Base-by-base conservation (phyloP, 53 echinoderm and acorn worm species). In the Echinometra lucunter region DNA sequence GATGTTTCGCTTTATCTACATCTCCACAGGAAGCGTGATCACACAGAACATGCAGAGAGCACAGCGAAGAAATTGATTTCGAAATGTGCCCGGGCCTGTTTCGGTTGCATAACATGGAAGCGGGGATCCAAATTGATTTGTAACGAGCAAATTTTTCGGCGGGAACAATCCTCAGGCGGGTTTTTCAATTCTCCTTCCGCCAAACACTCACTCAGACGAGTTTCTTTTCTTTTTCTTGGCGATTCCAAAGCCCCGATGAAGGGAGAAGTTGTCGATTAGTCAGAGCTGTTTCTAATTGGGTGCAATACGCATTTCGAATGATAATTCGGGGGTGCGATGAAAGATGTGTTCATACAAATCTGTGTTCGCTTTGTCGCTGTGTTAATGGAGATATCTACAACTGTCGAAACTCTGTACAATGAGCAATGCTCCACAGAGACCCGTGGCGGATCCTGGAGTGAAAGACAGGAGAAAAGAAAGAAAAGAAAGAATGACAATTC, bases 351-450 rank as follows among this genome's bases (percentile, higher is more conserved):
- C 72, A 92, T 92, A 92, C 30, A 70, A 92, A 67, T 92, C 92
- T 90, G 90, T 60, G 63, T 90, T 90, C 35, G 66, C n/a, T 90
- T 90, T 66, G 90, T 45, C 25, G 58, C 40, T 70, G 45, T 57
- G 92, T 67, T 92, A 92, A 92, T 92, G 72, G 72, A 92, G 92
- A 92, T 70, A 92, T 92, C 92, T 92, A 45, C 58, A 92, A 70
- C 69, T 92, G 92, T 92, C 92, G 92, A 92, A 92, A 92, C 92
- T 72, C 69, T 44, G 92, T 72, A 92, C 7, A 67, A 70, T 90
- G 90, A 90, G 90, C 90, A 90, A 90, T 90, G n/a, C 45, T 58
- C 90, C 60, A 18, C 9, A 10, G 60, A 60, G 90, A 90, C 57
- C 13, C 4, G 37, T 15, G 23, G 32, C 34, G 66, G 90, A 90